Evolutionary conservation across 2,797 vertebrate species (phyloP).

Genomic region (Merluccius polli): DNA sequence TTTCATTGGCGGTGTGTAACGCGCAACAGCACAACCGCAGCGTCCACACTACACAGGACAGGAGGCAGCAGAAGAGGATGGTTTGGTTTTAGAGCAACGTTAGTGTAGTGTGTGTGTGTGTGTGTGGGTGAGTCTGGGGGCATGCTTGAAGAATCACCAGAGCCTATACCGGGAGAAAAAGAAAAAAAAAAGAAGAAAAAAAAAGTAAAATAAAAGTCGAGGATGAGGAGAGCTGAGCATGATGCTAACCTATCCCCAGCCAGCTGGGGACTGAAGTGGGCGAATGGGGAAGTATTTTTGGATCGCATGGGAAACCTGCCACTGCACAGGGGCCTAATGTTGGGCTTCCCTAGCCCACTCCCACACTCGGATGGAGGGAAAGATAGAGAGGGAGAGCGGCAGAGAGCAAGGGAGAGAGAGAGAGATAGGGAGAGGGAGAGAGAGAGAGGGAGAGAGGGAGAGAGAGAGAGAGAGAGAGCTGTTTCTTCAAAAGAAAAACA

Average conservation of each 20-base stretch:
- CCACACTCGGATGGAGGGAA: constrained; percentile 66
- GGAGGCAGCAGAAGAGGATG: constrained; percentile 59
- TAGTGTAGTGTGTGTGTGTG: constrained; percentile 46
- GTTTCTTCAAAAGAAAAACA: constrained; percentile 70
- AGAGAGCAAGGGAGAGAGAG: no score
- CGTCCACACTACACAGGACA: no score
- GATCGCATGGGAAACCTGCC: constrained; percentile 79
- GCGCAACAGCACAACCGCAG: no score
- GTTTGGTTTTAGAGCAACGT: constrained; percentile 57
- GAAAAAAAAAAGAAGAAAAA: background rate
- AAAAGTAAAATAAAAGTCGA: constrained; percentile 47
- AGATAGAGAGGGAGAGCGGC: constrained; percentile 10
- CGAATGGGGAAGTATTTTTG: constrained; percentile 79
- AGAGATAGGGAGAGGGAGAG: no score
- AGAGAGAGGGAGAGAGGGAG: no score
- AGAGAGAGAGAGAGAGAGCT: constrained; percentile 58
- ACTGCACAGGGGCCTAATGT: constrained; percentile 73
- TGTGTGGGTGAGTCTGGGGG: constrained; percentile 66
- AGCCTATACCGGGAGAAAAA: constrained; percentile 65
- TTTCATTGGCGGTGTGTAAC: constrained; percentile 13
- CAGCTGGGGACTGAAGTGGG: constrained; percentile 78
- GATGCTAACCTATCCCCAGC: constrained; percentile 70
- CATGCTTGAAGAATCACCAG: constrained; percentile 65
- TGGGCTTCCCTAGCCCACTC: constrained; percentile 83
- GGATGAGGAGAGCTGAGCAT: constrained; percentile 64